Evolutionary conservation across 2,888 invertebrate species (phyloP), one percentile per base, ranked within the genome.

Genomic region (Resseliella maxima): DNA sequence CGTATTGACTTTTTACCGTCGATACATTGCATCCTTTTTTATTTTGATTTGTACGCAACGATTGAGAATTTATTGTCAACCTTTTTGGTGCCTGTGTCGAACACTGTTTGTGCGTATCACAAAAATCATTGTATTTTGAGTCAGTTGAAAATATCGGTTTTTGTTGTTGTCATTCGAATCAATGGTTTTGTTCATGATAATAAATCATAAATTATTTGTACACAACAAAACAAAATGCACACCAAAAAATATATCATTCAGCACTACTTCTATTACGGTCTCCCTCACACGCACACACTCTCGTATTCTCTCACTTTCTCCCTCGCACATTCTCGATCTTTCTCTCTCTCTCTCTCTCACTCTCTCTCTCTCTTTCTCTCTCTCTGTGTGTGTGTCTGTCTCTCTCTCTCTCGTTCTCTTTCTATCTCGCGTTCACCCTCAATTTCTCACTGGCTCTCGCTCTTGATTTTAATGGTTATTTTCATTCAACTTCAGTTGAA

Each of bases 141-240:
- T 18, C 59, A 59, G 27, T 59, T 59, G 59, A 59, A 59, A 59
- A 59, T 59, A 2, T 8, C 15, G 10, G 24, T 50, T 2, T 50
- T 50, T 50, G 8, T 50, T 50, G 5, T 41, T 41, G 41, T 41
- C 41, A 12, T 41, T 41, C 46, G 18, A 6, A 50, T 50, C 46
- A 50, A 50, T 50, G 46, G 46, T 15, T 41, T 41, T 41, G 12
- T 45, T 12, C 5, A 59, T 27, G 59, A 59, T 72, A 31, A 72
- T 72, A 72, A 72, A 72, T 72, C 72, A 72, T 72, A 72, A 31
- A 59, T 59, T 59, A 59, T 59, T 59, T 59, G 59, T 59, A 59
- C 59, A 59, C 59, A 59, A 24, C 59, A 24, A n/a, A 59, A 12
- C 24, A 3, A 0, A 2, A 59, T n/a, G 24, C 59, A 12, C 59